These are phyloP conservation scores for Alviniconcha strummeri DNA, from an alignment of 2,888 invertebrate genomes.

Conservation along the genomic window DNA sequence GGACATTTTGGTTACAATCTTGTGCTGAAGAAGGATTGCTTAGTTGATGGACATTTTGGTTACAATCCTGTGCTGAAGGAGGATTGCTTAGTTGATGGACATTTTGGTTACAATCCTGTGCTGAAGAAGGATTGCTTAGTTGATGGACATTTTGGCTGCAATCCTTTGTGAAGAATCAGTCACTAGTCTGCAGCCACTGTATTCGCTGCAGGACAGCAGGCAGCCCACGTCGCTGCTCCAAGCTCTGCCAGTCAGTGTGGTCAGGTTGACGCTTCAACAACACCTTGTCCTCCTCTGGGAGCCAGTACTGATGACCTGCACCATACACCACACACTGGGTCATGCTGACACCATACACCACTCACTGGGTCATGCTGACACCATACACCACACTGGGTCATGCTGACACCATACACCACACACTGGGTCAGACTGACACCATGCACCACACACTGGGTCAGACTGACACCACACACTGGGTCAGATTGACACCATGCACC, in stretches of 20 bases:
- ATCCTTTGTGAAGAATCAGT: neutral
- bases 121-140: too few species aligned
- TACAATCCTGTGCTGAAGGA: too few species aligned
- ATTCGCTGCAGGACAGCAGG: neutral
- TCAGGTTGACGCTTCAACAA: conserved; percentile 1
- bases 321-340: neutral
- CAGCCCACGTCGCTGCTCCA: neutral
- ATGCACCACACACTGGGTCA: neutral
- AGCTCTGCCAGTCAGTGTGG: conserved; percentile 19
- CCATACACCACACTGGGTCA: too few species aligned
- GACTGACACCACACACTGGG: neutral
- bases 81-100: too few species aligned
- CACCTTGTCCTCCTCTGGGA: conserved; percentile 8
- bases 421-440: neutral
- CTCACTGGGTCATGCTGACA: neutral
- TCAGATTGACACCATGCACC: too few species aligned
- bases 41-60: too few species aligned
- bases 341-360: neutral
- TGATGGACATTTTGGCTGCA: too few species aligned
- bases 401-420: neutral
- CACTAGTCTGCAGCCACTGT: neutral
- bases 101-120: too few species aligned
- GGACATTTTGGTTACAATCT: too few species aligned
- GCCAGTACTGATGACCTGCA: conserved; percentile 12
- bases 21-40: too few species aligned